Evolutionary conservation across 2,888 invertebrate genomes (phyloP), one percentile per base, ranked within the genome.

Genomic region (Xestoiulus laeticollis): DNA sequence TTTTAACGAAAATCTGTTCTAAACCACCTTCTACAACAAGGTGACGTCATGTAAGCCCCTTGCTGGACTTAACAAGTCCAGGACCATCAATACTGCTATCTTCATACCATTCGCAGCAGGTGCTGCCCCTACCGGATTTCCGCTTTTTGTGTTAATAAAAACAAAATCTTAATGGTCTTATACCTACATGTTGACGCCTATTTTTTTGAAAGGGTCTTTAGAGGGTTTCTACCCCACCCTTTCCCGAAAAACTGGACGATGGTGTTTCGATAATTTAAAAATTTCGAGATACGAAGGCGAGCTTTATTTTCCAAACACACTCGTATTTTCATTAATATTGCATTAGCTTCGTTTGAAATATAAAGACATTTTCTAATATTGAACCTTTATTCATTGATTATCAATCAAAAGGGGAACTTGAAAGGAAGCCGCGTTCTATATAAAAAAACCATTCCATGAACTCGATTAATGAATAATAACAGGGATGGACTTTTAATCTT

Each of bases 401-500:
- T 26, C 68, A 68, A 68, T 68, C 68, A 68, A 68, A 68, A 22
- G 22, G 68, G 22, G 68, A 68, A 68, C 68, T 26, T 68, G 68
- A 68, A 68, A 68, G 22, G 68, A 68, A 68, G 68, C 68, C 68
- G 68, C 68, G 68, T 22, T 22, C 68, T 68, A 53, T n/a, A 53
- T 19, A 38, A 38, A 38, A 38, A 38, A 38, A 1, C 19, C n/a
- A 26, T 22, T 26, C 68, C 26, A 68, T 26, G 26, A 68, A 68
- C 68, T 68, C 68, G 68, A 68, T 68, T 68, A 68, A 68, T 68
- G 68, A 68, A 68, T 68, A 68, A 68, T 68, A 68, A 26, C 12
- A 68, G 68, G 26, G 10, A 68, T 68, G 12, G 68, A 68, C 22
- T n/a, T 22, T 22, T 10, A 68, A 68, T 68, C 68, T 68, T 22